These are phyloP conservation scores for Harmothoe impar DNA, from an alignment of 2,888 invertebrate genomes.

Conservation along the genomic window DNA sequence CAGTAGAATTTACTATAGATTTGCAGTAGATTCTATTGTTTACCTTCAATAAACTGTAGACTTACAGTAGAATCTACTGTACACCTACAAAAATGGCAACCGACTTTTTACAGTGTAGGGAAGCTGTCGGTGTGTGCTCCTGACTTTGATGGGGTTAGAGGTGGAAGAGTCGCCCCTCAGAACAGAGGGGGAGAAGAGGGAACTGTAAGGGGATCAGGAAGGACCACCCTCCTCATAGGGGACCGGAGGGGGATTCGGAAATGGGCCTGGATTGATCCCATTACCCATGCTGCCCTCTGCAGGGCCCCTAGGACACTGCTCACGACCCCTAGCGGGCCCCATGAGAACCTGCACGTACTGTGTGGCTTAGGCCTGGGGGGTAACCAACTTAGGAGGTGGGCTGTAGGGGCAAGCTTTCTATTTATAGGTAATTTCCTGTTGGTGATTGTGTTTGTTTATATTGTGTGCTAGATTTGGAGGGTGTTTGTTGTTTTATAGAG, in stretches of 20 bases:
- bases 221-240: neutral
- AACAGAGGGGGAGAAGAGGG: too few species aligned
- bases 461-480: neutral
- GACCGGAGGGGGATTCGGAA: neutral
- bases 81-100: too few species aligned
- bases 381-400: neutral
- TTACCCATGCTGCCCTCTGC: neutral
- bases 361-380: neutral
- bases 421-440: neutral
- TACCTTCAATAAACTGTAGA: too few species aligned
- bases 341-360: neutral
- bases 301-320: neutral
- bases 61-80: too few species aligned
- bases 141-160: neutral
- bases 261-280: conserved; percentile 22
- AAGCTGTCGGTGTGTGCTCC: too few species aligned
- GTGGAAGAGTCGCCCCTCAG: neutral
- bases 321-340: neutral
- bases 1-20: too few species aligned
- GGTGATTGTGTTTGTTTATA: neutral
- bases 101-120: too few species aligned
- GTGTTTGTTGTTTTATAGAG: too few species aligned
- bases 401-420: neutral
- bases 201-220: conserved; percentile 17
- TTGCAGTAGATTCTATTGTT: too few species aligned